phyloP scores from a whole-genome alignment of 2,113 vertebrate genomes.

The Anser cygnoides region DNA sequence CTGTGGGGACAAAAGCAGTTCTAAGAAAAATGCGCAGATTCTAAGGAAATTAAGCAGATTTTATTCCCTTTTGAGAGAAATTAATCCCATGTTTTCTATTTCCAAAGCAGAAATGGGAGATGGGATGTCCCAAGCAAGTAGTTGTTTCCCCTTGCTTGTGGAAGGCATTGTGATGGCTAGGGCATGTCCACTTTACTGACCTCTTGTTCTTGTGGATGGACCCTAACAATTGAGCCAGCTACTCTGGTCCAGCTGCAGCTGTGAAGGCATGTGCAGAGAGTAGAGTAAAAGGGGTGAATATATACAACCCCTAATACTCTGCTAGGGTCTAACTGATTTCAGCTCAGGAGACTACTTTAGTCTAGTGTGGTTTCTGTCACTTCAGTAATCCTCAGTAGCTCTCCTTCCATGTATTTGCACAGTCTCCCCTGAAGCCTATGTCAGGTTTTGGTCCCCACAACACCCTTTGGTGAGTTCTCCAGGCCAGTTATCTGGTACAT shows the following conservation, averaged over 20 bases:
- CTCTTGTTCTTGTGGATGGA: neutral
- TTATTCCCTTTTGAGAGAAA: neutral
- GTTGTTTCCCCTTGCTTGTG: neutral
- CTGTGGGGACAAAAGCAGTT: conserved; percentile 46
- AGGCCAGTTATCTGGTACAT: neutral
- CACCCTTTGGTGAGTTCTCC: neutral
- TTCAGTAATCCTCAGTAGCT: neutral
- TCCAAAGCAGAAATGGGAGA: neutral
- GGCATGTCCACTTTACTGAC: neutral
- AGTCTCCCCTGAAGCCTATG: neutral
- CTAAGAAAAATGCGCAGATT: neutral
- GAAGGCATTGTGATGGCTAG: neutral
- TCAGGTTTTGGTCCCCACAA: neutral
- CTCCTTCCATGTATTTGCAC: neutral
- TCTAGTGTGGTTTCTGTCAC: neutral
- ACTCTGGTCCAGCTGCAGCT: neutral
- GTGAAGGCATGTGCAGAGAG: neutral
- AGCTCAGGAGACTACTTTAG: neutral
- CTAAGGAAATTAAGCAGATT: neutral
- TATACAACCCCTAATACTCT: neutral
- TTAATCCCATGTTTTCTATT: neutral
- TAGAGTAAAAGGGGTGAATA: neutral
- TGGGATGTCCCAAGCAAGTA: neutral
- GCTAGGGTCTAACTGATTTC: neutral
- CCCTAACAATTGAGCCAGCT: neutral